These are phyloP conservation scores for Chaenocephalus aceratus DNA, from an alignment of 2,113 vertebrate genomes.

Conservation along the genomic window DNA sequence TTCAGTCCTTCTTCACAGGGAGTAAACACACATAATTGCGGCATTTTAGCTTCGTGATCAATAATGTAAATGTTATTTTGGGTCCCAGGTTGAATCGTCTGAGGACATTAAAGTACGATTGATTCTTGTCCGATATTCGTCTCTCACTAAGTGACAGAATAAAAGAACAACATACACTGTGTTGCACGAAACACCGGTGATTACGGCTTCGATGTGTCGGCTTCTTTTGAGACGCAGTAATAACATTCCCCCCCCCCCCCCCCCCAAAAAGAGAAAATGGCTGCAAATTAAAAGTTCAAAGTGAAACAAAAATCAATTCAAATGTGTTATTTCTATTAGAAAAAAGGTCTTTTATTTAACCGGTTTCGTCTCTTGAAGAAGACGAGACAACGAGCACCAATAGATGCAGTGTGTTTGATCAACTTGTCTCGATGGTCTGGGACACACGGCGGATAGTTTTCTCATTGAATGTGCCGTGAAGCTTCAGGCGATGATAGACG, in stretches of 20 bases:
- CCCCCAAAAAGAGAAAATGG: not conserved
- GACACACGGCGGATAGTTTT: slow-evolving; percentile 17
- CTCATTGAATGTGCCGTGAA: slow-evolving; percentile 35
- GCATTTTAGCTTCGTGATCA: slow-evolving; percentile 41
- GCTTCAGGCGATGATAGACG: slow-evolving; percentile 32
- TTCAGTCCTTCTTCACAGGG: not conserved
- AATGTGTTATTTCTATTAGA: slow-evolving; percentile 1
- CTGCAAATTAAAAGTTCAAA: slow-evolving; percentile 35
- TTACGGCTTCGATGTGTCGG: slow-evolving; percentile 39
- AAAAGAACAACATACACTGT: slow-evolving; percentile 12
- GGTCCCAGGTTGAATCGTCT: slow-evolving; percentile 1
- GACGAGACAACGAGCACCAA: not conserved
- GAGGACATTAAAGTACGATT: slow-evolving; percentile 40
- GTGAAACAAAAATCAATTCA: not conserved
- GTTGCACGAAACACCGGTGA: slow-evolving; percentile 32
- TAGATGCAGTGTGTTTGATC: not conserved
- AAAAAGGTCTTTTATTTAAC: not conserved
- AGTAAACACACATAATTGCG: not conserved
- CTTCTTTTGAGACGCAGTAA: slow-evolving; percentile 47
- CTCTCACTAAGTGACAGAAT: slow-evolving; percentile 31
- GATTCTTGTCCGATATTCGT: slow-evolving; percentile 17
- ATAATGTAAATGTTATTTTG: slow-evolving; percentile 44
- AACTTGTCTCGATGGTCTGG: slow-evolving; percentile 8
- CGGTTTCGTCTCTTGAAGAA: not conserved
- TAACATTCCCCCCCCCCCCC: not conserved